Evolutionary conservation across 2,888 invertebrate genomes (phyloP), one percentile per base, ranked within the genome.

Genomic region (Girardia tigrina): DNA sequence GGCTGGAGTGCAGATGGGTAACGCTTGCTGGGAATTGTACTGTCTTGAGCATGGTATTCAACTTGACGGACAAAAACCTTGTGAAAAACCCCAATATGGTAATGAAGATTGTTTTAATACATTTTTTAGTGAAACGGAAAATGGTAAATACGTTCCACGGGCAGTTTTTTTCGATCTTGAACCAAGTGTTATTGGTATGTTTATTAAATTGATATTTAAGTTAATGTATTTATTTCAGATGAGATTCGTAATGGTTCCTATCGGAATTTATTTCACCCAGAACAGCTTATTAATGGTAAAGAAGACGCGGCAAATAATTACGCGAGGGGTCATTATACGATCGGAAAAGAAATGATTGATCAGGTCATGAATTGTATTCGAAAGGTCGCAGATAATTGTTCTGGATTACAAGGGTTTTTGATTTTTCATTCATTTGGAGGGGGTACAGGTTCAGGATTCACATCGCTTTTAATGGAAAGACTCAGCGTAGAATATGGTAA

Each of bases 321-420:
- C 75, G 81, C 81, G 72, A 78, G 81, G 20, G 81, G 81, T 42
- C 81, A 81, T 77, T 81, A 81, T 78, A 81, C 81, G 29, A 79
- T 81, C 70, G 81, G 81, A 42, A 81, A 80, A 77, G 81, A 81
- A 75, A 78, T 81, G 69, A 78, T 81, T 28, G 81, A 81, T 73
- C 75, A 78, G 42, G 80, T 83, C 4, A 79, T 83, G 26, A 83
- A 83, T 78, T 79, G 82, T 71, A 82, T 83, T 77, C 79, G 83
- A 23, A 83, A 87, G 76, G 85, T 87, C 74, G 77, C 79, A 76
- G 78, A 78, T 73, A 76, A 78, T 69, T 78, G 77, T 72, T 72
- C 76, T 29, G 77, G 76, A 71, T 73, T 78, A 29, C 78, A 78
- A 72, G 91, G 91, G 42, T 91, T 91, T 85, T 88, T 92, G 80